Conservation (phyloP, 2,113 vertebrate genomes). For the Rhea americana region DNA sequence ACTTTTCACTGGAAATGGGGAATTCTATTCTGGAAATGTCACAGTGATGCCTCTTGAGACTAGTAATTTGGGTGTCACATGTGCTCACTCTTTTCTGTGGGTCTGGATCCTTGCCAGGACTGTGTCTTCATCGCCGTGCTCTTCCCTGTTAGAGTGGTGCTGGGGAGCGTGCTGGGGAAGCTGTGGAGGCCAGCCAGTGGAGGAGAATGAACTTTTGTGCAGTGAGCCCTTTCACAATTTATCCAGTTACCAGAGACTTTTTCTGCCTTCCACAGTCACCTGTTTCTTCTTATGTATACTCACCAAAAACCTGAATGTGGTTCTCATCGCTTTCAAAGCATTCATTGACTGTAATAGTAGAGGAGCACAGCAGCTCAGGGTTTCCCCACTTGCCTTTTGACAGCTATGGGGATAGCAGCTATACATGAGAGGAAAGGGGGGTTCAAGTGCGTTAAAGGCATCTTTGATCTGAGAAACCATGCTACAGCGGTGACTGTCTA, state of each 20-base stretch:
- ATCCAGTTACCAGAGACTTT: slow-evolving; percentile 17
- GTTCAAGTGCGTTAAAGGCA: not conserved
- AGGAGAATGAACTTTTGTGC: slow-evolving; percentile 39
- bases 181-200: not conserved
- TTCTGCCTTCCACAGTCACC: slow-evolving; percentile 12
- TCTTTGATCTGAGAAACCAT: not conserved
- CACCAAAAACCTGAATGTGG: not conserved
- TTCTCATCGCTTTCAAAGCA: not conserved
- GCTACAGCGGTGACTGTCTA: not conserved
- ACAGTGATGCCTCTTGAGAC: not conserved
- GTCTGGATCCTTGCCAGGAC: slow-evolving; percentile 22
- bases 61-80: slow-evolving; percentile 41
- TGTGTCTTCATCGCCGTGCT: not conserved
- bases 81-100: not conserved
- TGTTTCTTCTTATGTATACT: slow-evolving; percentile 18
- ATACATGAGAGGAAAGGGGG: not conserved
- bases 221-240: slow-evolving; percentile 22
- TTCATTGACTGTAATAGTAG: not conserved
- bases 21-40: slow-evolving; percentile 30
- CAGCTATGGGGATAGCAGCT: not conserved
- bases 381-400: not conserved
- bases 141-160: not conserved
- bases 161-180: not conserved
- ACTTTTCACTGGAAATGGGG: not conserved
- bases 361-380: not conserved